Base-by-base conservation (phyloP, 2,888 invertebrate species). In the Rhamnusium bicolor region DNA sequence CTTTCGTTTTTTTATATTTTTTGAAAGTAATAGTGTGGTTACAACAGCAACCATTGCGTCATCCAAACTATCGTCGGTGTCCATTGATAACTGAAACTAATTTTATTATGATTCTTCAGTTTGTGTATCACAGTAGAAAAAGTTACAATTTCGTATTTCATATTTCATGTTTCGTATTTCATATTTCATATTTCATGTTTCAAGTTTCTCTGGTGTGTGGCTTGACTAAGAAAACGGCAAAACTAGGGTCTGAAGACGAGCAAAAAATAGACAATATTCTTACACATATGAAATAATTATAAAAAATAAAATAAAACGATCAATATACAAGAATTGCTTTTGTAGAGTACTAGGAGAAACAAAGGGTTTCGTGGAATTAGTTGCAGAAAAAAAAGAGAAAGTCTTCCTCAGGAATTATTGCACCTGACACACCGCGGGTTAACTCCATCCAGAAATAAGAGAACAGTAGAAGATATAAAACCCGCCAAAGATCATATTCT, bases 371-470 rank as follows among this genome's bases (percentile, higher is more conserved):
- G 18, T 51, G 2, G 16, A 51, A 51, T 18, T 51, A 51, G 8
- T 8, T 51, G 16, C 18, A 8, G 18, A 51, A 2, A 51, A 51
- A n/a, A 18, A 51, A 51, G 18, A 51, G 3, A n/a, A 51, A 18
- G 24, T 51, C 51, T 2, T 18, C 14, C 8, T 51, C 51, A 16
- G 51, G 51, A 51, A 51, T 16, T 18, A 51, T 51, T 10, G 16
- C 51, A 16, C 2, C 14, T 68, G 27, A 68, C 40, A 56, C 58
- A 24, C n/a, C 18, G 58, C 40, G 58, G 68, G n/a, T 18, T 58
- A 40, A 40, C 69, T 32, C 49, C 69, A 40, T 62, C 51, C n/a
- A 40, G 19, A 27, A 69, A 69, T 29, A 69, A 40, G 24, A 16
- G 40, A 27, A 53, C 61, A 8, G 49, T 8, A 47, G 61, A 69